Base-by-base conservation (phyloP, 2,888 invertebrate species). In the Orchestes rusci region DNA sequence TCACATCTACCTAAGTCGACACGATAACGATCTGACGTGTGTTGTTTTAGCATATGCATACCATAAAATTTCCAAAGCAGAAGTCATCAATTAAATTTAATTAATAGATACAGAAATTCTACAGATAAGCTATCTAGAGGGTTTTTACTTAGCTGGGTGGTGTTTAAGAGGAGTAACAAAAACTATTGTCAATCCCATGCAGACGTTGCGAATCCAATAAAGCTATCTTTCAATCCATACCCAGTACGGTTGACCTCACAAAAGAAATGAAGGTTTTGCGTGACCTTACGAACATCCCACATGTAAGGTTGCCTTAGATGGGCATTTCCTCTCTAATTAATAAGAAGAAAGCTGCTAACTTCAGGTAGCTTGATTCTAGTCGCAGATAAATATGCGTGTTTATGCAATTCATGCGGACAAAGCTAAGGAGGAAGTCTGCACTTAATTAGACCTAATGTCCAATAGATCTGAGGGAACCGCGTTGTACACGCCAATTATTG, bases 241-340 rank as follows among this genome's bases (percentile, higher is more conserved):
- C n/a, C n/a, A n/a, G n/a, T n/a, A n/a, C n/a, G n/a, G n/a, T n/a
- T 30, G 39, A 39, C 39, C 30, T 34, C 34, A 31, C 7, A 32
- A 7, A 40, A 23, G 33, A 27, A 13, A 40, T 33, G 16, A 20
- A 27, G 16, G 20, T 35, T n/a, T 39, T 40, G 36, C 45, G 39
- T 45, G 45, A 39, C 45, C 45, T 39, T 34, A 45, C 12, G 35
- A 30, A 29, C 20, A 20, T 31, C 15, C 27, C 15, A 20, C 45
- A 40, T 20, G 34, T 41, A 29, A 28, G 18, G 35, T 43, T 42
- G 45, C 54, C 52, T 44, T 56, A 56, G 50, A 51, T 42, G 52
- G 54, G 38, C 43, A 52, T 54, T 55, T 53, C 51, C 51, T 55
- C 49, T 53, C 53, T 52, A 56, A 54, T 56, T 56, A 56, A 54